Percentiles rank a stretch among this genome's conserved stretches.
These are phyloP conservation scores for Acomys russatus DNA, from an alignment of 2,797 vertebrate genomes.

Conservation along the genomic window DNA sequence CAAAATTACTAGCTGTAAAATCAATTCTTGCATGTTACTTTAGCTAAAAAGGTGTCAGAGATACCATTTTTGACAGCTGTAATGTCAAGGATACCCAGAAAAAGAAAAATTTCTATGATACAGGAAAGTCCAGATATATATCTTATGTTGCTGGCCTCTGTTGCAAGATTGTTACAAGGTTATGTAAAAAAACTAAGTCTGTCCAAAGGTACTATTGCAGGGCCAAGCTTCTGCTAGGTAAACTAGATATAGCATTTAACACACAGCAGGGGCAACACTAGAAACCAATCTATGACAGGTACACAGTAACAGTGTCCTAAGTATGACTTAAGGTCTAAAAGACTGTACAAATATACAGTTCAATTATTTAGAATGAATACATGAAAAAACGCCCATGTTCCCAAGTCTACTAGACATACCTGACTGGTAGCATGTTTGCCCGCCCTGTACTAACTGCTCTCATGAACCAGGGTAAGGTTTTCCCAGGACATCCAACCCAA, in stretches of 20 bases:
- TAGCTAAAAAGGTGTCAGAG: constrained; percentile 90
- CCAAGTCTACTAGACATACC: constrained; percentile 90
- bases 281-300: constrained; percentile 93
- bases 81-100: constrained; percentile 92
- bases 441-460: constrained; percentile 86
- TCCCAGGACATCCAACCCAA: constrained; percentile 88
- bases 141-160: constrained; percentile 93
- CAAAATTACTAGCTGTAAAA: constrained; percentile 92
- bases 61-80: constrained; percentile 89
- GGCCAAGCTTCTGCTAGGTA: constrained; percentile 95
- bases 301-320: constrained; percentile 94
- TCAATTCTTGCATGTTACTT: constrained; percentile 91
- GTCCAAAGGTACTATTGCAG: constrained; percentile 96
- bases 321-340: constrained; percentile 98
- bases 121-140: constrained; percentile 93
- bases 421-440: constrained; percentile 87
- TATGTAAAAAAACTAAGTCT: constrained; percentile 97
- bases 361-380: constrained; percentile 94
- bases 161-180: constrained; percentile 93
- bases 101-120: constrained; percentile 93
- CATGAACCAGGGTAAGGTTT: constrained; percentile 84
- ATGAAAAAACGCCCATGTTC: constrained; percentile 91
- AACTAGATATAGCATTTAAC: constrained; percentile 96
- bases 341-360: constrained; percentile 99
- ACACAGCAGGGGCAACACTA: constrained; percentile 97